Evolutionary conservation across 2,113 vertebrate species (phyloP).

Genomic region (Thamnaconus septentrionalis): DNA sequence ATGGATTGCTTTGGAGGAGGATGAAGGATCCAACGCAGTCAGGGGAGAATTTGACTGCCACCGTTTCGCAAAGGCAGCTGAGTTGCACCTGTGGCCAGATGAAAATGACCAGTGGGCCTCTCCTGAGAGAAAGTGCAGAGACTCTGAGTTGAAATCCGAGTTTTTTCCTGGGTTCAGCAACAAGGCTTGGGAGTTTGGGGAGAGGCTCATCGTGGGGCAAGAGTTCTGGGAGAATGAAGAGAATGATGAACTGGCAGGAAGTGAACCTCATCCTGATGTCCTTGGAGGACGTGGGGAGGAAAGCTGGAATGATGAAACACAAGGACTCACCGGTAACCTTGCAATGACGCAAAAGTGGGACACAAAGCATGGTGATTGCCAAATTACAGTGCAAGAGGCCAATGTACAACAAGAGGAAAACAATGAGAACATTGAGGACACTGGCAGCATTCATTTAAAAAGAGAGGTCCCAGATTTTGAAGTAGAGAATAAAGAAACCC

Average conservation of each 20-base stretch:
- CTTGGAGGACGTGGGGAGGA: conserved; percentile 47
- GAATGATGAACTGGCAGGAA: conserved; percentile 78
- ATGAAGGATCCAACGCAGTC: conserved; percentile 48
- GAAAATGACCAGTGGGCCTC: conserved; percentile 80
- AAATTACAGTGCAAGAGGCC: conserved; percentile 7
- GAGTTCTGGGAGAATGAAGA: conserved; percentile 74
- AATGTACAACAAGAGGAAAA: conserved; percentile 75
- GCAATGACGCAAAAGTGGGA: conserved; percentile 13
- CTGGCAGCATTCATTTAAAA: conserved; percentile 9
- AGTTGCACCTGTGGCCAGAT: conserved; percentile 68
- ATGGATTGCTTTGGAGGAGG: conserved; percentile 61
- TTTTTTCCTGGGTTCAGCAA: conserved; percentile 64
- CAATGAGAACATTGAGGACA: conserved; percentile 56
- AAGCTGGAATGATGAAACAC: conserved; percentile 60
- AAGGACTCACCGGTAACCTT: conserved; percentile 26
- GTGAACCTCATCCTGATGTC: conserved; percentile 70
- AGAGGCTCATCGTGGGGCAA: conserved; percentile 58
- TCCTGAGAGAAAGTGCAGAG: conserved; percentile 63
- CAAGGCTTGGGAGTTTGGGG: conserved; percentile 62
- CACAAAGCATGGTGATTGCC: conserved; percentile 15
- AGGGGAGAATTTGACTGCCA: conserved; percentile 68
- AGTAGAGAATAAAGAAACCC: conserved; percentile 74
- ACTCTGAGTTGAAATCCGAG: conserved; percentile 65
- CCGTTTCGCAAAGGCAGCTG: conserved; percentile 53
- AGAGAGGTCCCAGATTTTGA: conserved; percentile 32